Evolutionary conservation across 1,140 invertebrate species (phyloP), one percentile per base, ranked within the genome.

Genomic region (Drosophila pseudoobscura): DNA sequence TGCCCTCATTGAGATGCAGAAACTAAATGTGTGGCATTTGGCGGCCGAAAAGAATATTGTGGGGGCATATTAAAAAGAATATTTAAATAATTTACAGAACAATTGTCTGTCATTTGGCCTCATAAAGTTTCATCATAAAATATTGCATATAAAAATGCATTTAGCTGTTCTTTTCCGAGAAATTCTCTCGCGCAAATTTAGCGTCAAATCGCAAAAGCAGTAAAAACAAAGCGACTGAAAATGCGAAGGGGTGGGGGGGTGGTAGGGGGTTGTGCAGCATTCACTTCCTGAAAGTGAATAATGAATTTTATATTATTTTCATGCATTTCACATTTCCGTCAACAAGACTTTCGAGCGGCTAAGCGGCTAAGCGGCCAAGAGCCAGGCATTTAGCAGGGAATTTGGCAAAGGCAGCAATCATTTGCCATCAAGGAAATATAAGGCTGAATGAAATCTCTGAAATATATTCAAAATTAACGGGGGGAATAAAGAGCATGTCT

Each of bases 181-280:
- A 68, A 74, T 53, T 47, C 26, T 51, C 29, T 26, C 26, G 56
- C 35, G 11, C 54, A 75, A 54, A 84, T 76, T 75, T 66, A 76
- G 72, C 72, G 76, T 68, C 63, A 53, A 75, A 83, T 78, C 57
- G 61, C 35, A 46, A 20, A 29, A 62, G 45, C 61, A 60, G 59
- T 62, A 50, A 65, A 70, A 35, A 39, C 54, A 39, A 54, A 13
- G 61, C 44, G 6, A 57, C 8, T 50, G 52, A 44, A 4, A 39
- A 13, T 39, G 11, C 3, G 35, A 35, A 4, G 0, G 1, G 35
- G 3, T 1, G 11, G 31, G 11, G 31, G 2, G 31, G 8, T 9
- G 35, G 11, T 1, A 4, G 35, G 11, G 35, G 35, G 35, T 13
- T 13, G 35, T 39, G 35, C 35, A 13, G 35, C 35, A 5, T 1